These are phyloP conservation scores for Tyrannus savana DNA, from an alignment of 2,113 vertebrate genomes.

Conservation along the genomic window DNA sequence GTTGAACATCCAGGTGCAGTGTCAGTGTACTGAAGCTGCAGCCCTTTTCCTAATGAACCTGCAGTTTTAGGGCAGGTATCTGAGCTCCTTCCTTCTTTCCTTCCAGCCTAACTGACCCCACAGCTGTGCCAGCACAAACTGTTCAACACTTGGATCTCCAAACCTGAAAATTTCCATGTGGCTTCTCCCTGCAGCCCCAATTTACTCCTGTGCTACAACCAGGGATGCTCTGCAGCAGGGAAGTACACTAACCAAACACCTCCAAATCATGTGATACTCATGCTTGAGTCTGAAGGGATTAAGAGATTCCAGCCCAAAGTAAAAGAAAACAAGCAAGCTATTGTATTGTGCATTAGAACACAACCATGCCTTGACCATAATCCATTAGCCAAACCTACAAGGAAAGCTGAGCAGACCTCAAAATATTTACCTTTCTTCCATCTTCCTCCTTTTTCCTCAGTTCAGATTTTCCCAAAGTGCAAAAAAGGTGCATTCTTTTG, in stretches of 20 bases:
- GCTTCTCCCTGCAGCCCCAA: neutral
- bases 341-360: constrained; percentile 42
- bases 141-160: neutral
- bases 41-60: neutral
- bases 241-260: constrained; percentile 43
- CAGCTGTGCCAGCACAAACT: neutral
- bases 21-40: fast-evolving
- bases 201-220: neutral
- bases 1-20: fast-evolving
- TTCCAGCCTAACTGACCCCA: neutral
- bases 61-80: neutral
- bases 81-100: neutral
- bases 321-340: constrained; percentile 65
- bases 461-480: constrained; percentile 38
- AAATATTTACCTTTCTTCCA: constrained; percentile 51
- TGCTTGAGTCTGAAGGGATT: constrained; percentile 45
- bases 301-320: constrained; percentile 55
- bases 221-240: constrained; percentile 33
- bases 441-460: constrained; percentile 17
- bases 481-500: constrained; percentile 58
- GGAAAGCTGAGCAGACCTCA: constrained; percentile 24
- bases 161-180: neutral
- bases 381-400: constrained; percentile 34
- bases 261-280: constrained; percentile 54
- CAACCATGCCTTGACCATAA: constrained; percentile 29